Percentiles rank a stretch among this genome's conserved stretches.
phyloP scores from a whole-genome alignment of 2,888 invertebrate genomes.

The Drosophila affinis region DNA sequence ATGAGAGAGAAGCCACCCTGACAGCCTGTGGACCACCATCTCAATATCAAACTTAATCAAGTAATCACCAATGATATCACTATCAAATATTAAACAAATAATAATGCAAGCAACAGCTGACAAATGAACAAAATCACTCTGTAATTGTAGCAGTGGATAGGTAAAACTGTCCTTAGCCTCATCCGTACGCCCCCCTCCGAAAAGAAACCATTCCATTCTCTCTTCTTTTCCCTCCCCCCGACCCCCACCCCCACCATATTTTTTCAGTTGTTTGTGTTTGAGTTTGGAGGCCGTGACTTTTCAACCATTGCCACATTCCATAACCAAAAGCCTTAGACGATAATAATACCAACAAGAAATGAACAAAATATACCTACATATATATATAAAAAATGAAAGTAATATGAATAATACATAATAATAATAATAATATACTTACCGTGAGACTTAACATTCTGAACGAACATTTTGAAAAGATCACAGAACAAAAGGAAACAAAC shows the following conservation, averaged over 20 bases:
- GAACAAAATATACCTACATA: not conserved
- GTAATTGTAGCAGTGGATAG: not conserved
- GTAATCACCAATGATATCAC: not conserved
- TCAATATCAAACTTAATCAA: not conserved
- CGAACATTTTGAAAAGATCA: conserved; percentile 29
- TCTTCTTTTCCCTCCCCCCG: not conserved
- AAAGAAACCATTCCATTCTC: conserved; percentile 7
- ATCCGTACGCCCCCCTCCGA: not conserved
- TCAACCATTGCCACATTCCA: conserved; percentile 41
- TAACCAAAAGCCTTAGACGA: conserved; percentile 28
- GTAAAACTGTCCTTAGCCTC: not conserved
- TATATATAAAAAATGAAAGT: conserved; percentile 21
- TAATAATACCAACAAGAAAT: conserved; percentile 27
- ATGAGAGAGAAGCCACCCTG: not conserved
- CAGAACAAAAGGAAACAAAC: conserved; percentile 38
- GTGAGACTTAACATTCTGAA: conserved; percentile 27
- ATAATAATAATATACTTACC: conserved; percentile 45
- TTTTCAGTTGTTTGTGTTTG: conserved; percentile 16
- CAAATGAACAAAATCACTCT: not conserved
- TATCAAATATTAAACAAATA: not conserved
- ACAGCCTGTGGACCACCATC: not conserved
- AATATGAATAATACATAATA: conserved; percentile 15
- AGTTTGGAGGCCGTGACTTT: conserved; percentile 42
- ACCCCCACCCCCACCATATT: not conserved
- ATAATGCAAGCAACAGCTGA: not conserved